phyloP scores from a whole-genome alignment of 2,888 invertebrate genomes.

The Macrophya annulata region DNA sequence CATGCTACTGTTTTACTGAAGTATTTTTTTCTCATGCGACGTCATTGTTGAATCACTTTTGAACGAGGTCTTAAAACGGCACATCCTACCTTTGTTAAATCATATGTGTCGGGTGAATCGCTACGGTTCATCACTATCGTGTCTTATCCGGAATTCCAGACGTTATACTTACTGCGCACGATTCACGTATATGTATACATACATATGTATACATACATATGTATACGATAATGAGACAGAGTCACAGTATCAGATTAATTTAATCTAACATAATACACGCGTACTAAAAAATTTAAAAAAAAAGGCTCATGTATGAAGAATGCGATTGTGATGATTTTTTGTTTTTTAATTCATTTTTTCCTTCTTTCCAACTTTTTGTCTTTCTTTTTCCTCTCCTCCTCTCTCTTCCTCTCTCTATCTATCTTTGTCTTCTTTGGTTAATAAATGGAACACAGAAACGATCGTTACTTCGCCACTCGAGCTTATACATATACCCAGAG shows the following conservation, averaged over 20 bases:
- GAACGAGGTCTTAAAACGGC: neutral
- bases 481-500: neutral
- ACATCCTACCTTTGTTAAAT: conserved; percentile 20
- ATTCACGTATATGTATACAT: neutral
- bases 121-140: neutral
- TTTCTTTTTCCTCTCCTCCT: neutral
- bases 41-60: conserved; percentile 25
- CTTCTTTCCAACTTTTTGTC: neutral
- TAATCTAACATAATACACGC: neutral
- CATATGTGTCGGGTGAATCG: neutral
- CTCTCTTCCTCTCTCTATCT: neutral
- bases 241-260: neutral
- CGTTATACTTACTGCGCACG: neutral
- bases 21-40: conserved; percentile 20
- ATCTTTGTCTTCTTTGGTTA: neutral
- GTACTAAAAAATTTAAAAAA: neutral
- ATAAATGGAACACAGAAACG: conserved; percentile 9
- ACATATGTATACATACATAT: neutral
- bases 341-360: neutral
- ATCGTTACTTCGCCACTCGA: conserved; percentile 27
- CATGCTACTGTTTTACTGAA: neutral
- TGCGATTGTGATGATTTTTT: neutral
- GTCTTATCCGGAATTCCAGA: conserved; percentile 4
- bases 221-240: neutral
- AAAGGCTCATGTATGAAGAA: conserved; percentile 6